Conservation (phyloP, 2,113 vertebrate species). For the Lanius collurio region DNA sequence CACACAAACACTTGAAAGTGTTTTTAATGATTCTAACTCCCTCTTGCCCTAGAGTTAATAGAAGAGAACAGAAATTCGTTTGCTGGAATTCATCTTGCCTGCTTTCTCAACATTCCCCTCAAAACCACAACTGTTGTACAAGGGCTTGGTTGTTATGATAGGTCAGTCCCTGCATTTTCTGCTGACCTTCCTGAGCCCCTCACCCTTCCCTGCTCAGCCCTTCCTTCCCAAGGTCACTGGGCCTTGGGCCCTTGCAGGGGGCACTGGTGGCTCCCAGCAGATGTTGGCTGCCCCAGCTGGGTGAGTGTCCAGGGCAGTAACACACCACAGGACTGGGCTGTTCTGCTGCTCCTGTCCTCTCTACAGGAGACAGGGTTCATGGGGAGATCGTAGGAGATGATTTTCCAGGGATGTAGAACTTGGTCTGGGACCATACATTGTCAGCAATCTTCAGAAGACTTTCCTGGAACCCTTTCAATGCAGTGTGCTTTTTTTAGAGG, state of each 20-base stretch:
- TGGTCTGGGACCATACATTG: not conserved
- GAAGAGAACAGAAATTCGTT: not conserved
- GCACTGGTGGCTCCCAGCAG: not conserved
- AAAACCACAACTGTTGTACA: not conserved
- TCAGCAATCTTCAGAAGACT: not conserved
- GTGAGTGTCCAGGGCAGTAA: not conserved
- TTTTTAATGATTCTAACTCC: not conserved
- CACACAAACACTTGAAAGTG: not conserved
- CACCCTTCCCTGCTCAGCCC: too few species aligned
- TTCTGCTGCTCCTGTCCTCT: not conserved
- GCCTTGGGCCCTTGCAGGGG: not conserved
- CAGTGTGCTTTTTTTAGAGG: not conserved
- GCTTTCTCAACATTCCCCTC: not conserved
- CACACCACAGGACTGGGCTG: not conserved
- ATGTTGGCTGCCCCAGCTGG: too few species aligned
- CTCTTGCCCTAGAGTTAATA: not conserved
- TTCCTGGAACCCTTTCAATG: not conserved
- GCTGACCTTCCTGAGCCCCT: not conserved
- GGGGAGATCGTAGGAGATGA: too few species aligned
- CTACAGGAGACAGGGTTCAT: fast-evolving
- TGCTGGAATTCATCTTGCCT: not conserved
- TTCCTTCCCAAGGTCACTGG: not conserved
- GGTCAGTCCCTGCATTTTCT: not conserved
- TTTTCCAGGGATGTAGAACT: not conserved
- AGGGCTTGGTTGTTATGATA: not conserved